Percentiles rank a stretch among this genome's conserved stretches.
Conservation (phyloP, 2,888 invertebrate species). For the Molanna angustata region DNA sequence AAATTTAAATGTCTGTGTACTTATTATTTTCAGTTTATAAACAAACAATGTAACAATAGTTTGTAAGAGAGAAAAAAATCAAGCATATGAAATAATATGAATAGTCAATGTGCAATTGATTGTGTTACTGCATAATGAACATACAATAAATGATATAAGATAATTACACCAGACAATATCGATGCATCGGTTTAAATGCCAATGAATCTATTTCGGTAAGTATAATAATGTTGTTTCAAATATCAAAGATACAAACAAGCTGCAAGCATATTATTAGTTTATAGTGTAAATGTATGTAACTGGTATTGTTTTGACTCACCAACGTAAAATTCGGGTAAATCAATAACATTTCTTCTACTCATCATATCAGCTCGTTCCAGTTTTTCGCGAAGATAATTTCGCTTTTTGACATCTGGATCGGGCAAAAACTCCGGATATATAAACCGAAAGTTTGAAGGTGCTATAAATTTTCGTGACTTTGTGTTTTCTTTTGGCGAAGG, state of each 20-base stretch:
- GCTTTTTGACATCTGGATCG: constrained; percentile 71
- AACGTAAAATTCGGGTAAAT: constrained; percentile 98
- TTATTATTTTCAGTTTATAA: too few relatives aligned
- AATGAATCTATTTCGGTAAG: too few relatives aligned
- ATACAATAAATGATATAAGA: background rate
- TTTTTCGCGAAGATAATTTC: constrained; percentile 81
- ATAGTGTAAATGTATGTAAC: too few relatives aligned
- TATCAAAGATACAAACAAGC: background rate
- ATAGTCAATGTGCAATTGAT: too few relatives aligned
- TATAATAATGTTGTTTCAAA: too few relatives aligned
- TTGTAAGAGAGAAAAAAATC: background rate
- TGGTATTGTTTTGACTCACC: constrained; percentile 67
- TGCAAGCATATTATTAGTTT: too few relatives aligned
- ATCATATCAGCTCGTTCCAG: constrained; percentile 93
- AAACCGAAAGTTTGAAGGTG: constrained; percentile 56
- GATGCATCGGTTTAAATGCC: background rate
- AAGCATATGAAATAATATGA: too few relatives aligned
- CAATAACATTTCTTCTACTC: constrained; percentile 71
- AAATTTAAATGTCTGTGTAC: too few relatives aligned
- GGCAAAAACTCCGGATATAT: constrained; percentile 92
- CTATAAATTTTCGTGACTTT: constrained; percentile 26
- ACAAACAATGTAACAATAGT: too few relatives aligned
- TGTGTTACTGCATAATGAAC: too few relatives aligned
- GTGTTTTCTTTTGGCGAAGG: background rate
- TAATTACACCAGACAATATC: background rate